Base-by-base conservation (phyloP, 1,140 invertebrate genomes). In the Frieseomelitta varia region DNA sequence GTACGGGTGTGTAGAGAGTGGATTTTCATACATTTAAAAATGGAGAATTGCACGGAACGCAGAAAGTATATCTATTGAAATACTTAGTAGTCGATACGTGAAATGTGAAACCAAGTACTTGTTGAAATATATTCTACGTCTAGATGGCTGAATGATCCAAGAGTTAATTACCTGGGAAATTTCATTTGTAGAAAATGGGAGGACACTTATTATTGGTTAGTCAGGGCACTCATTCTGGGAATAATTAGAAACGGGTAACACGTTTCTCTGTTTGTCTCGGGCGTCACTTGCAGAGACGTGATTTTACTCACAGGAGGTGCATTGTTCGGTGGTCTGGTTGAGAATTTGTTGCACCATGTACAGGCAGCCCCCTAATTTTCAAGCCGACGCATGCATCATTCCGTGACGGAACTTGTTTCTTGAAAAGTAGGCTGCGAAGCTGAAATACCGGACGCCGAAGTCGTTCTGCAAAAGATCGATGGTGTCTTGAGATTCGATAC, bases 191-290 rank as follows among this genome's bases (percentile, higher is more conserved):
- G 6, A 47, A 47, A 47, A 47, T 47, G 39, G 39, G 39, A 47
- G 8, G 39, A 47, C 39, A 8, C 39, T 39, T 39, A 39, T 39
- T 34, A n/a, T n/a, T 39, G 39, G 39, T 39, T 63, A 27, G n/a
- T 27, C 12, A 1, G 6, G n/a, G 86, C 88, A 88, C 89, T 89
- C 82, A 84, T 77, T 78, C 81, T 68, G 85, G 34, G 81, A 88
- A 90, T 90, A 89, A 88, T 89, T 84, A 80, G 80, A 78, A 85
- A 67, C 78, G 84, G 47, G 27, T 51, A 11, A 34, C 51, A 0
- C 3, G 55, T 56, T 19, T 21, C 30, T 39, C 6, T 21, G n/a
- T 68, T 51, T 80, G 74, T 83, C 79, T 78, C 63, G 24, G 24
- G 56, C 71, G 72, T 76, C 58, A 85, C 68, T 61, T 81, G 84